Percentiles rank a stretch among this genome's conserved stretches.
Evolutionary conservation across 35 echinoderm and acorn worm genomes (phyloP).

Genomic region (Nesometra sesokonis): DNA sequence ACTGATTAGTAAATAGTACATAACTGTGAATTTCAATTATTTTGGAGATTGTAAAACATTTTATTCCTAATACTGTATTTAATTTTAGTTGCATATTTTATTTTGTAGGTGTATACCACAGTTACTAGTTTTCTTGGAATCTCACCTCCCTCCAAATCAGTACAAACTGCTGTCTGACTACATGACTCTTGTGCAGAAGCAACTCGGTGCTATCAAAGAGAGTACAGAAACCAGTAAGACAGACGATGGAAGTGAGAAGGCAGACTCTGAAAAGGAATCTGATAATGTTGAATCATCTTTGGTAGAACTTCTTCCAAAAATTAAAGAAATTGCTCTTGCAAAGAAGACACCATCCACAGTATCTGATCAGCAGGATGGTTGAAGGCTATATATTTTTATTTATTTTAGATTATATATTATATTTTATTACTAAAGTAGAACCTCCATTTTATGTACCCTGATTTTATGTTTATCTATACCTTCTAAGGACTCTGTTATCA

Average conservation of each 20-base stretch:
- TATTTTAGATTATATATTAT: too few species aligned
- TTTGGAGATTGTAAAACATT: too few species aligned
- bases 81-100: conserved; percentile 1
- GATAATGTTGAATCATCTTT: conserved; percentile 20
- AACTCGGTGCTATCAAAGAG: conserved; percentile 48
- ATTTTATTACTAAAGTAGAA: too few species aligned
- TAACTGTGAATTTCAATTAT: too few species aligned
- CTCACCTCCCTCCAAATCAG: conserved; percentile 41
- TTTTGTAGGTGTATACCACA: conserved; percentile 63
- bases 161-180: conserved; percentile 44
- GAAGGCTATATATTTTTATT: neutral
- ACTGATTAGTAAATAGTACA: too few species aligned
- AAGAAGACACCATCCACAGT: conserved; percentile 45
- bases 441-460: too few species aligned
- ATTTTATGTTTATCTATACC: too few species aligned
- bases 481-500: too few species aligned
- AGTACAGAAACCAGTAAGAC: neutral
- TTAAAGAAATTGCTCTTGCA: conserved; percentile 71
- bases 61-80: too few species aligned
- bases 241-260: conserved; percentile 1
- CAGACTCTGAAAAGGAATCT: neutral
- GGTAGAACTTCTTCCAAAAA: conserved; percentile 37
- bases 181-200: conserved; percentile 76
- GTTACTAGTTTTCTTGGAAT: conserved; percentile 47
- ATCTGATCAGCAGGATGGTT: neutral